phyloP scores from a whole-genome alignment of 2,797 vertebrate genomes.

The Zenarchopterus dispar region DNA sequence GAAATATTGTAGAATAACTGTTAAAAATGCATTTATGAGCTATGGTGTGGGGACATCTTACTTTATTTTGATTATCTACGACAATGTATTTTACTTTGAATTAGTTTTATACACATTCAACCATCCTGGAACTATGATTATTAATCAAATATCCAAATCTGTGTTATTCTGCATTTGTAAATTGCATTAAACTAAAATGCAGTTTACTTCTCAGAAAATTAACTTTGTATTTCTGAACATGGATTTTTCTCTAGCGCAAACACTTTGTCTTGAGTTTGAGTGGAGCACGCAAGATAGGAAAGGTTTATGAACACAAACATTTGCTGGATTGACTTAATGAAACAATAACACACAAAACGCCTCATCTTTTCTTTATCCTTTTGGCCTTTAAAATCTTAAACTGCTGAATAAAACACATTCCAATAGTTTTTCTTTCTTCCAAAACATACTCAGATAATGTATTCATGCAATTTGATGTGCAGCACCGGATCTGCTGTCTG shows the following conservation, averaged over 20 bases:
- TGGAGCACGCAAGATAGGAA: no score
- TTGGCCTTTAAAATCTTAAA: slow-evolving; percentile 37
- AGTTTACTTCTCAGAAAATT: no score
- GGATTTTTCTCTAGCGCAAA: slow-evolving; percentile 10
- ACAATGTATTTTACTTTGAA: slow-evolving; percentile 6
- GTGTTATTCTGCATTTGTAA: no score
- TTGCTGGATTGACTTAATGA: slow-evolving; percentile 4
- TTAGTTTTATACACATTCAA: neutral
- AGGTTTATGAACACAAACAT: slow-evolving; percentile 6
- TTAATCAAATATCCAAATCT: neutral
- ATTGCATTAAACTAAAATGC: no score
- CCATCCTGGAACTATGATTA: neutral
- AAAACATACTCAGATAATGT: slow-evolving; percentile 47
- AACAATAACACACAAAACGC: slow-evolving; percentile 5
- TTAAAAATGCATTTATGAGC: slow-evolving; percentile 10
- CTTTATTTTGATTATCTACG: slow-evolving; percentile 2
- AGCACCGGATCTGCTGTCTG: slow-evolving; percentile 42
- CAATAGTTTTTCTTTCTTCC: slow-evolving; percentile 10
- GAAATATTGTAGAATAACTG: neutral
- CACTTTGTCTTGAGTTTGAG: slow-evolving; percentile 5
- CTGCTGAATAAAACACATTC: slow-evolving; percentile 27
- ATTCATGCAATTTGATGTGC: slow-evolving; percentile 63
- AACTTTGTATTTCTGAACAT: slow-evolving; percentile 9
- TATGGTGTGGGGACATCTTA: neutral
- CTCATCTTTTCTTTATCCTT: slow-evolving; percentile 8